A percentile compares a stretch with the other conserved stretches of the same genome.
Evolutionary conservation across 1,140 invertebrate species (phyloP).

Genomic region (Panonychus citri): DNA sequence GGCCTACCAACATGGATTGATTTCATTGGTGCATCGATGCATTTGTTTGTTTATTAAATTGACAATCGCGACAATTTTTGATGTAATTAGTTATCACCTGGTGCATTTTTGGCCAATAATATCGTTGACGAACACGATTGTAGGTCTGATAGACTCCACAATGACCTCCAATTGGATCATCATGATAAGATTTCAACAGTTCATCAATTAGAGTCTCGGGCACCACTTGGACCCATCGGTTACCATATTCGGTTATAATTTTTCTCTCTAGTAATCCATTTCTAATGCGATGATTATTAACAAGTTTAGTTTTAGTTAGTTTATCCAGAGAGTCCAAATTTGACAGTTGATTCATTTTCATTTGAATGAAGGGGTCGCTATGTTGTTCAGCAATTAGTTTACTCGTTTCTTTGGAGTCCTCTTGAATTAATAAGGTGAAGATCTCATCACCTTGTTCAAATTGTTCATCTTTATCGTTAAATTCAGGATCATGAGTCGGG

Average conservation of each 20-base stretch:
- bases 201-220: background rate
- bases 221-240: background rate
- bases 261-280: background rate
- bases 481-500: background rate
- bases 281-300: background rate
- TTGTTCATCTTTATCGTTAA: background rate
- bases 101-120: background rate
- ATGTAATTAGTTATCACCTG: background rate
- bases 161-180: conserved; percentile 2
- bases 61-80: background rate
- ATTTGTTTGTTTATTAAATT: background rate
- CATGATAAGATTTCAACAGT: background rate
- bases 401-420: no score
- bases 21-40: background rate
- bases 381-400: no score
- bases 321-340: no score
- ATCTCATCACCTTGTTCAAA: background rate
- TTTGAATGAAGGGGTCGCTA: no score
- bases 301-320: no score
- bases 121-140: background rate
- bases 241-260: background rate
- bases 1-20: conserved; percentile 5
- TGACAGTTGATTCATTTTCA: no score
- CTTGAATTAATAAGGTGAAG: no score
- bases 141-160: conserved; percentile 1